phyloP scores from a whole-genome alignment of 1,140 invertebrate species.

The Orchestia grillus region DNA sequence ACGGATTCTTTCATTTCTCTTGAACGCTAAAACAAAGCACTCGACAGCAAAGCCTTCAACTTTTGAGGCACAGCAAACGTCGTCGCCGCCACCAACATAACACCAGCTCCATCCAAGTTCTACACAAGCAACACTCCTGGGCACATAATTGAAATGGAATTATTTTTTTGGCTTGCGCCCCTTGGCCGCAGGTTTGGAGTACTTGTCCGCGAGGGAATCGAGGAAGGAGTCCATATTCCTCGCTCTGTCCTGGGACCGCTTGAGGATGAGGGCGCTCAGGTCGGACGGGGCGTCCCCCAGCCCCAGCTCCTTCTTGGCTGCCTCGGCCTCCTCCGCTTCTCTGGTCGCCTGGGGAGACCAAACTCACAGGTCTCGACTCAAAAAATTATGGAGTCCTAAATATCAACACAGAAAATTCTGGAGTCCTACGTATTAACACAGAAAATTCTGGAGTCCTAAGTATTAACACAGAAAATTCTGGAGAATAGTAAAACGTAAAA shows the following conservation, averaged over 20 bases:
- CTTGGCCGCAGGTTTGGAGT: slow-evolving; percentile 68
- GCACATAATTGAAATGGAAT: not conserved
- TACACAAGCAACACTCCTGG: not conserved
- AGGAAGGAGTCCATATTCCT: slow-evolving; percentile 71
- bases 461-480: too few species aligned
- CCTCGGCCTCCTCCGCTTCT: slow-evolving; percentile 72
- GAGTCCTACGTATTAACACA: too few species aligned
- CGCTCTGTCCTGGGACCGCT: slow-evolving; percentile 70
- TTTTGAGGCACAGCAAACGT: too few species aligned
- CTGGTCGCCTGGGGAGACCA: slow-evolving; percentile 59
- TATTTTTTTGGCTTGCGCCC: slow-evolving; percentile 60
- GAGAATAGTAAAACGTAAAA: too few species aligned
- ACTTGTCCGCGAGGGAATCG: slow-evolving; percentile 72
- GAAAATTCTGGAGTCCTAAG: too few species aligned
- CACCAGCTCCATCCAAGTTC: not conserved
- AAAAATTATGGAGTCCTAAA: too few species aligned
- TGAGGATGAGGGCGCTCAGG: slow-evolving; percentile 71
- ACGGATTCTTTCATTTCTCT: too few species aligned
- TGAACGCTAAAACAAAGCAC: too few species aligned
- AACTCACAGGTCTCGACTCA: too few species aligned
- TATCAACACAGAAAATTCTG: too few species aligned
- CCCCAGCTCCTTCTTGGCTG: slow-evolving; percentile 71
- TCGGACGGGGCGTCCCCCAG: slow-evolving; percentile 67
- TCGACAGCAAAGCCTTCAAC: too few species aligned
- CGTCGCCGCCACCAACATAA: not conserved